Evolutionary conservation across 2,797 vertebrate species (phyloP).

Genomic region (Micromesistius poutassou): DNA sequence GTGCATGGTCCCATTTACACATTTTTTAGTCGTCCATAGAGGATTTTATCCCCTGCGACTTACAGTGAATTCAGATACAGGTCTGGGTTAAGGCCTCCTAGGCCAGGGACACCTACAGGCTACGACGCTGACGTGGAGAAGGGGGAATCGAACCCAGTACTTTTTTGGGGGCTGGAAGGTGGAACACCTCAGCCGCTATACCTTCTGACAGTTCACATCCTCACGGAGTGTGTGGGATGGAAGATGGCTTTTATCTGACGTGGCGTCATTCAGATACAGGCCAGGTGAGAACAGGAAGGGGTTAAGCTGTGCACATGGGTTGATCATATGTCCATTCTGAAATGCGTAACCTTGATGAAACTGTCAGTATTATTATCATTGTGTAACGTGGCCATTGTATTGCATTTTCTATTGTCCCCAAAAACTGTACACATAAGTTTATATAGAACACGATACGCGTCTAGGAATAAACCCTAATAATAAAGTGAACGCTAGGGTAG

Average conservation of each 20-base stretch:
- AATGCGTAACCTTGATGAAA: conserved; percentile 37
- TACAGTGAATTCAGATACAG: too few relatives aligned
- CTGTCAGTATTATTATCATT: conserved; percentile 42
- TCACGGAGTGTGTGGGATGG: not conserved
- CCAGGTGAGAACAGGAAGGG: too few relatives aligned
- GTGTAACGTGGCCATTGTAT: conserved; percentile 22
- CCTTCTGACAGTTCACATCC: not conserved
- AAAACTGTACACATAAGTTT: not conserved
- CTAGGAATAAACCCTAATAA: not conserved
- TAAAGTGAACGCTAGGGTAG: not conserved
- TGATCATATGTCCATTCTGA: conserved; percentile 26
- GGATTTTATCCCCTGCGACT: too few relatives aligned
- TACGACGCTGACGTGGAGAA: too few relatives aligned
- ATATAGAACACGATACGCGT: not conserved
- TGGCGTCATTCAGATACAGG: too few relatives aligned
- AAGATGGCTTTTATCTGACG: not conserved
- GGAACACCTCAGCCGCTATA: too few relatives aligned
- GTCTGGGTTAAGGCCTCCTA: too few relatives aligned
- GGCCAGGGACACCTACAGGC: too few relatives aligned
- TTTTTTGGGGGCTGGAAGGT: too few relatives aligned
- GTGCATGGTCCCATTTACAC: too few relatives aligned
- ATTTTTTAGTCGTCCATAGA: too few relatives aligned
- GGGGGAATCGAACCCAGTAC: too few relatives aligned
- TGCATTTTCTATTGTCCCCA: not conserved
- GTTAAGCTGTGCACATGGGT: not conserved